A percentile compares a stretch with the other conserved stretches of the same genome.
Evolutionary conservation across 2,113 vertebrate species (phyloP).

Genomic region (Oreamnos americanus): DNA sequence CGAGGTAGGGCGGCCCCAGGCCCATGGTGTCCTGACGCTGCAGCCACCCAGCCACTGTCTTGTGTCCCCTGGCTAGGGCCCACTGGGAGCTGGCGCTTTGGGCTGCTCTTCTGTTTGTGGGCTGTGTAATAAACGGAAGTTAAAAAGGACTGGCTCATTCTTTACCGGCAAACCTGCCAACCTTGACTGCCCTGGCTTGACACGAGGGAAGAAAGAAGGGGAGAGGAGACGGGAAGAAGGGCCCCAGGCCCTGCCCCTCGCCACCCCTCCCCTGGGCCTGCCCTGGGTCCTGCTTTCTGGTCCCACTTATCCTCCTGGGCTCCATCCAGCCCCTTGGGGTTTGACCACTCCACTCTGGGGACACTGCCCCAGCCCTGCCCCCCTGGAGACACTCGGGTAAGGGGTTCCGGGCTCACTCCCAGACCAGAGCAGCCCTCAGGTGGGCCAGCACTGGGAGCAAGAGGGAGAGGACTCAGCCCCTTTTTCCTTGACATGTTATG

Average conservation of each 20-base stretch:
- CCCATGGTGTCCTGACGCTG: rapidly evolving
- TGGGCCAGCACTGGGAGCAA: neutral
- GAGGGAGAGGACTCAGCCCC: neutral
- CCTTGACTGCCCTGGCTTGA: neutral
- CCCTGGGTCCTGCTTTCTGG: neutral
- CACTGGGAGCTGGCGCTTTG: neutral
- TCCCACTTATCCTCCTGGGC: neutral
- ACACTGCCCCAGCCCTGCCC: rapidly evolving
- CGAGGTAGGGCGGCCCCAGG: rapidly evolving
- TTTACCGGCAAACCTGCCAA: neutral
- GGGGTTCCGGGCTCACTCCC: neutral
- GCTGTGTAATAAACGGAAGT: neutral
- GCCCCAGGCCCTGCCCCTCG: rapidly evolving
- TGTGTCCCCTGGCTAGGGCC: neutral
- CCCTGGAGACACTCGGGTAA: neutral
- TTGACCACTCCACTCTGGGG: neutral
- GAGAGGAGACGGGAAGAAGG: neutral
- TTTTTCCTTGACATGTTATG: rapidly evolving
- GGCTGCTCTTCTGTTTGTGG: neutral
- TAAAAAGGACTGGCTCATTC: neutral
- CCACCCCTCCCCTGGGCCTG: rapidly evolving
- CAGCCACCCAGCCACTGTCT: too few species aligned
- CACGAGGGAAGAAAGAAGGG: neutral
- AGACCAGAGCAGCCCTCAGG: neutral
- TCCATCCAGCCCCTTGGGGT: neutral